Conservation (phyloP, 2,888 invertebrate species). For the Hirtodrosophila duncani region DNA sequence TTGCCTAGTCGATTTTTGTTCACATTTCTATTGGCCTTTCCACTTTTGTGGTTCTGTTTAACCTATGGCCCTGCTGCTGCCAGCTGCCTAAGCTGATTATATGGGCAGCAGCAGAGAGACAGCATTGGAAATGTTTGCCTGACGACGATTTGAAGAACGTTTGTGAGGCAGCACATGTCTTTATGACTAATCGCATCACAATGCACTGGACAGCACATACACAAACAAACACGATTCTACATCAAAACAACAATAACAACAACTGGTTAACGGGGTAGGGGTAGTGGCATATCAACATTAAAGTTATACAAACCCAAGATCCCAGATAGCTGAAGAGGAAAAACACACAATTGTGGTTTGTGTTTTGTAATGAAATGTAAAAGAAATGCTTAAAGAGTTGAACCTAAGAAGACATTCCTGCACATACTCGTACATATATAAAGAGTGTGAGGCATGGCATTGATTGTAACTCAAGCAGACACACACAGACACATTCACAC, state of each 20-base stretch:
- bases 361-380: conserved; percentile 36
- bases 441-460: conserved; percentile 32
- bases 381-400: conserved; percentile 21
- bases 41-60: conserved; percentile 25
- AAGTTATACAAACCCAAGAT: conserved; percentile 24
- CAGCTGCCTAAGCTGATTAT: conserved; percentile 42
- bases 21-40: conserved; percentile 26
- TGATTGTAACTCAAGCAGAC: conserved; percentile 51
- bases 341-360: conserved; percentile 37
- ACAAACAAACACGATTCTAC: conserved; percentile 21
- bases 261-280: background rate
- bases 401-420: conserved; percentile 42
- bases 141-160: conserved; percentile 10
- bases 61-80: conserved; percentile 43
- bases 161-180: no score
- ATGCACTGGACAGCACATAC: conserved; percentile 35
- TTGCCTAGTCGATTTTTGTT: conserved; percentile 4
- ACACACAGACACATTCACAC: conserved; percentile 3
- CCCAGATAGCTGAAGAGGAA: conserved; percentile 12
- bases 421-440: conserved; percentile 35
- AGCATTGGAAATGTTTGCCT: conserved; percentile 23
- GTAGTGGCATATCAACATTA: conserved; percentile 14
- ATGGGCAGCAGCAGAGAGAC: conserved; percentile 10
- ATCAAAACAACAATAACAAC: no score
- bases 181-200: conserved; percentile 52